A percentile compares a stretch with the other conserved stretches of the same genome.
phyloP scores from a whole-genome alignment of 2,888 invertebrate genomes.

The Lasioglossum marginatum region DNA sequence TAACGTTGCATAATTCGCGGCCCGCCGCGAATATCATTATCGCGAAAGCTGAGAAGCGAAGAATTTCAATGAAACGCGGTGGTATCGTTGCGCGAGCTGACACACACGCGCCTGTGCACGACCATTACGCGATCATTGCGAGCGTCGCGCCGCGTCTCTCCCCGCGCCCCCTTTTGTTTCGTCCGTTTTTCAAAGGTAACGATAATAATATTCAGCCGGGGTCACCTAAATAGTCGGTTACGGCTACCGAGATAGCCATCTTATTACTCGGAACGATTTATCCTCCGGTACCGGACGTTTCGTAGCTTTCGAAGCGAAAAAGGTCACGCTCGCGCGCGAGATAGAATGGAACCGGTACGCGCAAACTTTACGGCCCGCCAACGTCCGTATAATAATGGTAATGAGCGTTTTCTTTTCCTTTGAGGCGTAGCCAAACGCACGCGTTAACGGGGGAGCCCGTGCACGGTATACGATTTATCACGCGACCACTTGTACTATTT shows the following conservation, averaged over 20 bases:
- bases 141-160: slow-evolving; percentile 4
- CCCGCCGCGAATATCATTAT: slow-evolving; percentile 54
- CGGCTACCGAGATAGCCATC: slow-evolving; percentile 53
- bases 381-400: slow-evolving; percentile 52
- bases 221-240: slow-evolving; percentile 48
- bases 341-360: neutral
- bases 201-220: slow-evolving; percentile 48
- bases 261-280: slow-evolving; percentile 49
- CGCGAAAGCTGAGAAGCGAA: slow-evolving; percentile 55
- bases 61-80: slow-evolving; percentile 51
- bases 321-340: slow-evolving; percentile 30
- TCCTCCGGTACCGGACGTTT: slow-evolving; percentile 35
- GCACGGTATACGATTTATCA: neutral
- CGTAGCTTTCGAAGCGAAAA: slow-evolving; percentile 30
- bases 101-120: neutral
- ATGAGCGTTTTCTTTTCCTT: slow-evolving; percentile 39
- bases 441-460: neutral
- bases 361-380: slow-evolving; percentile 42
- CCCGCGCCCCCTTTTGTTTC: slow-evolving; percentile 5
- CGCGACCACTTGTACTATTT: neutral
- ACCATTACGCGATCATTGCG: slow-evolving; percentile 33
- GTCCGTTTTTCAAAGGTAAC: slow-evolving; percentile 33
- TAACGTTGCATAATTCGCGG: slow-evolving; percentile 56
- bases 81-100: slow-evolving; percentile 8
- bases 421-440: neutral